Percentiles rank a stretch among this genome's conserved stretches.
Conservation (phyloP, 2,797 vertebrate genomes). For the Pseudopleuronectes americanus region DNA sequence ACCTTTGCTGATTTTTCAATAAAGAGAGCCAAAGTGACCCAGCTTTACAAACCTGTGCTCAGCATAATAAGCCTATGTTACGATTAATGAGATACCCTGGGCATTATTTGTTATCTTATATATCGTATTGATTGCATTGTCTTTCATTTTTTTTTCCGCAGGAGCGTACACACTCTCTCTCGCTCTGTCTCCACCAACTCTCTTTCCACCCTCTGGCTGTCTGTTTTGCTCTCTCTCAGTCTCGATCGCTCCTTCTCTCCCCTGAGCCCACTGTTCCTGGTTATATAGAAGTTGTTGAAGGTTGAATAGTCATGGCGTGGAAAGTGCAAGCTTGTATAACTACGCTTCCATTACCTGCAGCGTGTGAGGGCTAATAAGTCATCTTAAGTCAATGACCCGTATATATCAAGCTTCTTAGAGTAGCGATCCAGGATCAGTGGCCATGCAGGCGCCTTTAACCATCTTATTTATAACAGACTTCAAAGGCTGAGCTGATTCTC, state of each 20-base stretch:
- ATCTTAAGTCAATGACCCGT: slow-evolving; percentile 77
- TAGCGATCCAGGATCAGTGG: slow-evolving; percentile 66
- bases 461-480: slow-evolving; percentile 70
- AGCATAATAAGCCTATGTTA: slow-evolving; percentile 83
- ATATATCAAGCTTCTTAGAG: slow-evolving; percentile 67
- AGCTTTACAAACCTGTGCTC: slow-evolving; percentile 81
- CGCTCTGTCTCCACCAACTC: slow-evolving; percentile 51
- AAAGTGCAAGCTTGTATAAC: slow-evolving; percentile 80
- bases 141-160: slow-evolving; percentile 78
- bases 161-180: slow-evolving; percentile 36
- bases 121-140: slow-evolving; percentile 88
- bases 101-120: slow-evolving; percentile 88
- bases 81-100: slow-evolving; percentile 87
- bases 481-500: slow-evolving; percentile 67
- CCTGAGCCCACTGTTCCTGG: slow-evolving; percentile 62
- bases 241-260: slow-evolving; percentile 60
- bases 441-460: slow-evolving; percentile 62
- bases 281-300: slow-evolving; percentile 76
- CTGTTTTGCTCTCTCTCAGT: slow-evolving; percentile 69
- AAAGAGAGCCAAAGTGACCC: slow-evolving; percentile 83
- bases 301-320: slow-evolving; percentile 83
- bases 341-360: slow-evolving; percentile 75
- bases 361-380: slow-evolving; percentile 74
- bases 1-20: slow-evolving; percentile 83
- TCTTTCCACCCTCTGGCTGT: slow-evolving; percentile 69